Evolutionary conservation across 1,140 invertebrate species (phyloP).

Genomic region (Drosophila persimilis): DNA sequence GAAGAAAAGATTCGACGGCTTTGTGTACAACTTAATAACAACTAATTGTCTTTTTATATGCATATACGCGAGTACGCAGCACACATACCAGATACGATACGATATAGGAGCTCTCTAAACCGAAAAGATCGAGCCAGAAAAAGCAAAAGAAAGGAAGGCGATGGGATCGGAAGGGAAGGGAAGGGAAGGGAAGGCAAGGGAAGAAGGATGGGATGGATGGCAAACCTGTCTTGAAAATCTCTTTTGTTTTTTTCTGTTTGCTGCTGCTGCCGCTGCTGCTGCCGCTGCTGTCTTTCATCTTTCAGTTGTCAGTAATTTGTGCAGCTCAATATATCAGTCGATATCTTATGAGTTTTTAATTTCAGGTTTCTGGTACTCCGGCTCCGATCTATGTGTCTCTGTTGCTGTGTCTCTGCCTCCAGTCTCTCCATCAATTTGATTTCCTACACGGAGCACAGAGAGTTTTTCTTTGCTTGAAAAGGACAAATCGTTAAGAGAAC

Average conservation of each 20-base stretch:
- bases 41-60: slow-evolving; percentile 82
- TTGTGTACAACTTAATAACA: slow-evolving; percentile 79
- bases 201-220: slow-evolving; percentile 3
- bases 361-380: slow-evolving; percentile 67
- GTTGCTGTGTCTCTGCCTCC: background rate
- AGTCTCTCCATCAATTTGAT: slow-evolving; percentile 78
- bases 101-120: slow-evolving; percentile 8
- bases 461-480: slow-evolving; percentile 76
- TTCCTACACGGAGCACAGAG: slow-evolving; percentile 45
- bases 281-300: slow-evolving; percentile 63
- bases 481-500: slow-evolving; percentile 75
- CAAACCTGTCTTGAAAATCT: slow-evolving; percentile 72
- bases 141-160: background rate
- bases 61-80: slow-evolving; percentile 20
- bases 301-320: slow-evolving; percentile 82
- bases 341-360: slow-evolving; percentile 83
- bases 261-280: background rate
- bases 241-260: slow-evolving; percentile 33
- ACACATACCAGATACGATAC: slow-evolving; percentile 3
- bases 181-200: slow-evolving; percentile 10
- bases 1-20: slow-evolving; percentile 61
- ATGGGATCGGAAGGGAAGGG: slow-evolving; percentile 15
- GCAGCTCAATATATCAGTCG: slow-evolving; percentile 83
- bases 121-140: slow-evolving; percentile 11
- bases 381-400: slow-evolving; percentile 6